Base-by-base conservation (phyloP, 2,113 vertebrate species). In the Brachionichthys hirsutus region DNA sequence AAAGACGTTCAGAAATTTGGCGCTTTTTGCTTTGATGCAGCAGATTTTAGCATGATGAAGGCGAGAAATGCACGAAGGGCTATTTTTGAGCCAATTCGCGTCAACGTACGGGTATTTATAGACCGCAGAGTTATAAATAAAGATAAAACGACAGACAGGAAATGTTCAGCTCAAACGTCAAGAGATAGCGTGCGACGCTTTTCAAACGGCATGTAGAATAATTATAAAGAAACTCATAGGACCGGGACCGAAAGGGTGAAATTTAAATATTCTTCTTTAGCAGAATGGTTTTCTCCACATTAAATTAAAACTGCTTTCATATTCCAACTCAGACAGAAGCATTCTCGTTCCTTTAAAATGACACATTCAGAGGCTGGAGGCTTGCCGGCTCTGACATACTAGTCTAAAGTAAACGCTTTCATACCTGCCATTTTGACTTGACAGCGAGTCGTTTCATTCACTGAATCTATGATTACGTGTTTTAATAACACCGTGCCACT, bases 391-490 rank as follows among this genome's bases (percentile, higher is more conserved):
- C 59, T 78, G 62, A 80, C 70, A 75, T 66, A 50, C 62, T n/a
- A n/a, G n/a, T 79, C 41, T 41, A 62, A n/a, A 85, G 66, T 77
- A 57, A 70, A 55, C 44, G 76, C 76, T 75, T n/a, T 77, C 71
- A 63, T 75, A 87, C 80, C 85, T 81, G 66, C 64, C 73, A 80
- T 82, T 88, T 79, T 68, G 57, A 63, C 72, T 82, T 52, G 1
- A 73, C 60, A 43, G 30, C 22, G 66, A 70, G 42, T 66, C 36
- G 68, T 83, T 88, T 86, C 86, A 86, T 91, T 87, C 78, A 85
- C 86, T 81, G 84, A 89, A 88, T 89, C 82, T 89, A 78, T 89
- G 87, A 89, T 90, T 90, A 89, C 73, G 63, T 51, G 43, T 78
- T 89, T 88, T 90, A 92, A 92, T 90, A 79, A 92, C 81, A 90